Evolutionary conservation across 2,113 vertebrate genomes (phyloP).

Genomic region (Oncorhynchus clarkii): DNA sequence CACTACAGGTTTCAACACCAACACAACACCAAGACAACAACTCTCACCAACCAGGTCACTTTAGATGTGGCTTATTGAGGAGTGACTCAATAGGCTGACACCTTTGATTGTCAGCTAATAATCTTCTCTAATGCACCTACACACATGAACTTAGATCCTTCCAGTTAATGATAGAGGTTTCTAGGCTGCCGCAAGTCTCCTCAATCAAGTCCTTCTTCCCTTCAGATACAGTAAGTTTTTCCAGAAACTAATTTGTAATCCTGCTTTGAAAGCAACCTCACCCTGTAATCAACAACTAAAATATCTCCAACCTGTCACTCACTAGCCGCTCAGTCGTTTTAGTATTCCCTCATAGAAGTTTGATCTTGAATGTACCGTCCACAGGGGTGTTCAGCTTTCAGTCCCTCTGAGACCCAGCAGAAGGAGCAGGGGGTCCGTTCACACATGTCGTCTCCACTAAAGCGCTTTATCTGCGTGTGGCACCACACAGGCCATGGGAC

Average conservation of each 20-base stretch:
- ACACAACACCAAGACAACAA: neutral
- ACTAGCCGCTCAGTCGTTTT: slow-evolving; percentile 13
- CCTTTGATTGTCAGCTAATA: neutral
- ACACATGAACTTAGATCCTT: neutral
- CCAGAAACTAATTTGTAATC: neutral
- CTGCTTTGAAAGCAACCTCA: slow-evolving; percentile 5
- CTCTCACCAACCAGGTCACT: neutral
- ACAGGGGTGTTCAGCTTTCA: slow-evolving; percentile 3
- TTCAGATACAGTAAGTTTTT: neutral
- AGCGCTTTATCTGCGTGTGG: slow-evolving; percentile 53
- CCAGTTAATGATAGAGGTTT: neutral
- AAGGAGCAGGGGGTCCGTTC: slow-evolving; percentile 11
- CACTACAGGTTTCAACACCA: neutral
- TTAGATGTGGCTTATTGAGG: neutral
- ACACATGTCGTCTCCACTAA: slow-evolving; percentile 31
- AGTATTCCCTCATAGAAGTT: slow-evolving; percentile 12
- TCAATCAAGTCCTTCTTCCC: neutral
- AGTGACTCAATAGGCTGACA: neutral
- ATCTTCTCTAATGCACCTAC: neutral
- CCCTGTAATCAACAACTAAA: neutral
- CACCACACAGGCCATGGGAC: slow-evolving; percentile 24
- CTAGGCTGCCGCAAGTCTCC: neutral
- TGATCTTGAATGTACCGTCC: slow-evolving; percentile 18
- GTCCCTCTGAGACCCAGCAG: slow-evolving; percentile 12
- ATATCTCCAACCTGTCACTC: slow-evolving; percentile 18